Percentiles rank a stretch among this genome's conserved stretches.
Evolutionary conservation across 2,797 vertebrate genomes (phyloP).

Genomic region (Pelobates cultripes): DNA sequence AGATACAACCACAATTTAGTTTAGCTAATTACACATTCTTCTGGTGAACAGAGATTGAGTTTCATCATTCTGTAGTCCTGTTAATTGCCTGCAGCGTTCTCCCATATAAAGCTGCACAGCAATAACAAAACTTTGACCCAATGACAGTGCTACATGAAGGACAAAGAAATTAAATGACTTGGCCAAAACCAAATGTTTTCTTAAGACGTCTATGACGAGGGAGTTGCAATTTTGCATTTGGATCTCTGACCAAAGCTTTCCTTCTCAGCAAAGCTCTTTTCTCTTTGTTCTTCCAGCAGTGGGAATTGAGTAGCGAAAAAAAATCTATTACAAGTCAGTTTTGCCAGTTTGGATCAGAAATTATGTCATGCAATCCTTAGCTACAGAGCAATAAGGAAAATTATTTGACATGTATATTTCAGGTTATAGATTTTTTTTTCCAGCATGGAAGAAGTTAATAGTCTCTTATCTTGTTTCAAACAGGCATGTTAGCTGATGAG

Average conservation of each 20-base stretch:
- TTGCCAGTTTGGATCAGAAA: constrained; percentile 21
- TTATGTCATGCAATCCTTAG: constrained; percentile 6
- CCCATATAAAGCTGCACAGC: constrained; percentile 24
- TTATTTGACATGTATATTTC: neutral
- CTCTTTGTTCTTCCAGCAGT: constrained; percentile 34
- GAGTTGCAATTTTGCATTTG: constrained; percentile 16
- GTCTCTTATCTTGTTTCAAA: constrained; percentile 42
- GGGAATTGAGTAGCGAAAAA: constrained; percentile 26
- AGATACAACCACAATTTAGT: constrained; percentile 1
- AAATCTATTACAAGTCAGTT: constrained; percentile 17
- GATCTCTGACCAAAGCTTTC: constrained; percentile 38
- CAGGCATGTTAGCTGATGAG: neutral
- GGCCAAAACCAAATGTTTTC: constrained; percentile 35
- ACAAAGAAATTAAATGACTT: constrained; percentile 33
- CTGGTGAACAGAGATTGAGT: neutral
- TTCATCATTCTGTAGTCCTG: neutral
- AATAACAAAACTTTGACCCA: constrained; percentile 22
- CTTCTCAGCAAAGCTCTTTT: constrained; percentile 37
- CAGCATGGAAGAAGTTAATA: constrained; percentile 48
- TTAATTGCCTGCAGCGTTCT: constrained; percentile 21
- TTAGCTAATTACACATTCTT: constrained; percentile 19
- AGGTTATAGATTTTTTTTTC: constrained; percentile 6
- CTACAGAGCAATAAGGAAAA: neutral
- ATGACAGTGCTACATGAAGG: constrained; percentile 4
- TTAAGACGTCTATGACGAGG: constrained; percentile 28